Conservation (phyloP, 2,797 vertebrate genomes). For the Austrolebias charrua region DNA sequence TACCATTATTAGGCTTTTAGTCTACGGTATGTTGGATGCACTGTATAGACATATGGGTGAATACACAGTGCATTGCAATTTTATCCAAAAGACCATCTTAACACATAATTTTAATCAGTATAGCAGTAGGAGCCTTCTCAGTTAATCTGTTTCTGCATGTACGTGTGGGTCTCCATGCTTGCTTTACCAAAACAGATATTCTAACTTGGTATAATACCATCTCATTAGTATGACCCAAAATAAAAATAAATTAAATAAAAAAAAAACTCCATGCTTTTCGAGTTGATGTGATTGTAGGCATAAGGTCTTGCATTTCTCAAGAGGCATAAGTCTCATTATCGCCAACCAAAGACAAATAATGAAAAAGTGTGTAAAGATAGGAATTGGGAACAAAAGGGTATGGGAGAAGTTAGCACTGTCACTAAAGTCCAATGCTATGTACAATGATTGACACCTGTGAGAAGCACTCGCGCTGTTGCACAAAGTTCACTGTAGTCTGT, state of each 20-base stretch:
- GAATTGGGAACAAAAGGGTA: conserved; percentile 44
- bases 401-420: conserved; percentile 47
- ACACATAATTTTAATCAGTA: conserved; percentile 39
- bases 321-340: conserved; percentile 37
- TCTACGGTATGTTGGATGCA: conserved; percentile 39
- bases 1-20: conserved; percentile 30
- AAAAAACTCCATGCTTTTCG: conserved; percentile 58
- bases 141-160: conserved; percentile 19
- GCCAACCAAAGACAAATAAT: conserved; percentile 57
- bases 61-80: conserved; percentile 45
- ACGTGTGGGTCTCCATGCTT: conserved; percentile 25
- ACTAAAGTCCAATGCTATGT: conserved; percentile 64
- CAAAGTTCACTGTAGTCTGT: conserved; percentile 37
- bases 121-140: conserved; percentile 28
- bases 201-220: conserved; percentile 45
- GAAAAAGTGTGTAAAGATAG: conserved; percentile 56
- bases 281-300: conserved; percentile 49
- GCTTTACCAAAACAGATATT: conserved; percentile 33
- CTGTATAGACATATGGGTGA: conserved; percentile 34
- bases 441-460: conserved; percentile 54
- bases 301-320: conserved; percentile 57
- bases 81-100: conserved; percentile 53
- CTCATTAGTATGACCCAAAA: conserved; percentile 39
- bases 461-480: conserved; percentile 47
- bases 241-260: not conserved